Evolutionary conservation across 2,113 vertebrate genomes (phyloP).

Genomic region (Nothobranchius kuhntae): DNA sequence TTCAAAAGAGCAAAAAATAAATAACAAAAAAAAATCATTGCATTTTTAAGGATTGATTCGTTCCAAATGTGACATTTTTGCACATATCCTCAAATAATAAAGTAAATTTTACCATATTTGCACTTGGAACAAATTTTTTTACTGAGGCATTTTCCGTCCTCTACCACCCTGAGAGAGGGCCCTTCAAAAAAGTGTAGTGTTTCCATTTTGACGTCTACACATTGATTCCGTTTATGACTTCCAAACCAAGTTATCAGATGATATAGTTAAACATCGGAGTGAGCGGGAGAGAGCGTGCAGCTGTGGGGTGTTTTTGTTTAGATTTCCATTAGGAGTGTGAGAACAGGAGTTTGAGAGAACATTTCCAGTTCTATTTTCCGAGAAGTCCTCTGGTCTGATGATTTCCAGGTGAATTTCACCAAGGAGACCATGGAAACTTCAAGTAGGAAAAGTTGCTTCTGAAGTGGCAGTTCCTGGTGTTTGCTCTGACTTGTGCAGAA

Average conservation of each 20-base stretch:
- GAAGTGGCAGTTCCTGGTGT: slow-evolving; percentile 42
- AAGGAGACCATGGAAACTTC: slow-evolving; percentile 63
- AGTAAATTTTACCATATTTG: too few species aligned
- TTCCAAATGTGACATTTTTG: too few species aligned
- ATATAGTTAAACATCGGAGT: slow-evolving; percentile 22
- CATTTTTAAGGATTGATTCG: too few species aligned
- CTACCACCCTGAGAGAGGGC: slow-evolving; percentile 21
- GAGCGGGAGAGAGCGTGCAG: slow-evolving; percentile 12
- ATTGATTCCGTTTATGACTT: slow-evolving; percentile 50
- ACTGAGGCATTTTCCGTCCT: slow-evolving; percentile 54
- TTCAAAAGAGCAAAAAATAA: too few species aligned
- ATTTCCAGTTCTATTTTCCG: slow-evolving; percentile 73
- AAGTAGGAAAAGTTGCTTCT: slow-evolving; percentile 60
- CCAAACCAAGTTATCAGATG: slow-evolving; percentile 45
- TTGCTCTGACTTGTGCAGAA: slow-evolving; percentile 30
- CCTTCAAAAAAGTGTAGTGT: slow-evolving; percentile 12
- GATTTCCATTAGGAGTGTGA: slow-evolving; percentile 74
- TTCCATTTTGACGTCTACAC: slow-evolving; percentile 32
- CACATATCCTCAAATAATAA: background rate
- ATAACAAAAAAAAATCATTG: too few species aligned
- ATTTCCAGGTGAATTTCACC: slow-evolving; percentile 75
- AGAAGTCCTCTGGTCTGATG: slow-evolving; percentile 71
- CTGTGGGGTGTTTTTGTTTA: slow-evolving; percentile 57
- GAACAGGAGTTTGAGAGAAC: slow-evolving; percentile 67
- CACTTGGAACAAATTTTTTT: slow-evolving; percentile 8